Percentiles rank a stretch among this genome's conserved stretches.
Evolutionary conservation across 2,888 invertebrate genomes (phyloP).

Genomic region (Aplocera efformata): DNA sequence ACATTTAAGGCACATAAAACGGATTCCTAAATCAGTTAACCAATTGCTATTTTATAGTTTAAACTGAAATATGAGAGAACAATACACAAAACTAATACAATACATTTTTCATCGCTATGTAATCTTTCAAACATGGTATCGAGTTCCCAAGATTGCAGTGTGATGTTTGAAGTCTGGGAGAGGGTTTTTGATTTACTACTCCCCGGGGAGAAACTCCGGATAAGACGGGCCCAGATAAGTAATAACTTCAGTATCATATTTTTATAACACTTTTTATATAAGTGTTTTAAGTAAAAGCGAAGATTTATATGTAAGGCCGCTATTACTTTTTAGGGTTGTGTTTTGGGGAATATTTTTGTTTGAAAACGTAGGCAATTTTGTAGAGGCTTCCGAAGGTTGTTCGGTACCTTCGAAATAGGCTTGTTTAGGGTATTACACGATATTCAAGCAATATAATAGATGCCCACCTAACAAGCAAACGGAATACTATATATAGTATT

Average conservation of each 20-base stretch:
- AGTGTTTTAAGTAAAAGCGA: conserved; percentile 44
- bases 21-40: too few species aligned
- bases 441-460: too few species aligned
- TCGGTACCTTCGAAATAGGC: too few species aligned
- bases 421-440: too few species aligned
- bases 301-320: conserved; percentile 39
- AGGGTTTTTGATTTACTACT: conserved; percentile 59
- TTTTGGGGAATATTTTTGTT: background rate
- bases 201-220: conserved; percentile 36
- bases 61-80: too few species aligned
- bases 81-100: conserved; percentile 9
- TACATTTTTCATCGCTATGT: conserved; percentile 34
- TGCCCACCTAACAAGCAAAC: too few species aligned
- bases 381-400: too few species aligned
- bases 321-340: conserved; percentile 15
- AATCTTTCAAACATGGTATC: conserved; percentile 49
- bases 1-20: too few species aligned
- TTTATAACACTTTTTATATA: conserved; percentile 49
- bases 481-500: too few species aligned
- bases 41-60: too few species aligned
- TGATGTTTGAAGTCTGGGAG: conserved; percentile 60
- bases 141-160: conserved; percentile 51
- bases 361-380: too few species aligned
- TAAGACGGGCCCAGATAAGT: conserved; percentile 45
- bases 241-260: conserved; percentile 54